Conservation (phyloP, 2,797 vertebrate species). For the Siniperca scherzeri region DNA sequence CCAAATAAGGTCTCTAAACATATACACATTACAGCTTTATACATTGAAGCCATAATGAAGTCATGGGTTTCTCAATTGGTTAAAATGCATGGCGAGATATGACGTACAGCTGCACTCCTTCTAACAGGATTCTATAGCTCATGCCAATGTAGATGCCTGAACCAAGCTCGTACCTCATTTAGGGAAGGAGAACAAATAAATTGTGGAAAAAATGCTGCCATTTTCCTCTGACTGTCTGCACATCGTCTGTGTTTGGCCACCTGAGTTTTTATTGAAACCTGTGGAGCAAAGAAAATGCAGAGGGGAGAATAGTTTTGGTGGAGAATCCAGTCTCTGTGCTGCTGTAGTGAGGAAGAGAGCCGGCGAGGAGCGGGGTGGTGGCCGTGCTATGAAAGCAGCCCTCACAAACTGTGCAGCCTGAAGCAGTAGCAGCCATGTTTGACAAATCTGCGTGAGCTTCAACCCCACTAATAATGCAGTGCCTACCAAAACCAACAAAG, state of each 20-base stretch:
- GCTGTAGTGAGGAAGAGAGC: constrained; percentile 49
- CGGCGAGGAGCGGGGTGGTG: constrained; percentile 64
- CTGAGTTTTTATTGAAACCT: constrained; percentile 55
- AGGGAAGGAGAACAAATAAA: constrained; percentile 38
- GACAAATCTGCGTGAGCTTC: constrained; percentile 53
- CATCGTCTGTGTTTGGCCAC: constrained; percentile 13
- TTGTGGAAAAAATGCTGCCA: constrained; percentile 29
- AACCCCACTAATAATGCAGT: constrained; percentile 46
- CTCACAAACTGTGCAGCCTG: constrained; percentile 66
- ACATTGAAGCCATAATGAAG: constrained; percentile 61
- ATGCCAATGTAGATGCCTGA: constrained; percentile 78
- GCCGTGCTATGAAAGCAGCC: constrained; percentile 65
- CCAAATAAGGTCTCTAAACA: constrained; percentile 23
- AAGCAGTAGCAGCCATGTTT: constrained; percentile 75
- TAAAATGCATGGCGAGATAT: constrained; percentile 93
- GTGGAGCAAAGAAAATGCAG: constrained; percentile 38
- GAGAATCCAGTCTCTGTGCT: constrained; percentile 41
- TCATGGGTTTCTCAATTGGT: constrained; percentile 88
- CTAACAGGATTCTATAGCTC: constrained; percentile 84
- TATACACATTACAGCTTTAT: constrained; percentile 57
- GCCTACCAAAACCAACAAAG: constrained; percentile 60
- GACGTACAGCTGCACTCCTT: constrained; percentile 90
- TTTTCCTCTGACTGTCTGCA: constrained; percentile 22
- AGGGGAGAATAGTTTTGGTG: constrained; percentile 33
- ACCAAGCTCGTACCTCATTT: constrained; percentile 78